Evolutionary conservation across 2,797 vertebrate genomes (phyloP).

Genomic region (Xiphorhynchus erythropygius): DNA sequence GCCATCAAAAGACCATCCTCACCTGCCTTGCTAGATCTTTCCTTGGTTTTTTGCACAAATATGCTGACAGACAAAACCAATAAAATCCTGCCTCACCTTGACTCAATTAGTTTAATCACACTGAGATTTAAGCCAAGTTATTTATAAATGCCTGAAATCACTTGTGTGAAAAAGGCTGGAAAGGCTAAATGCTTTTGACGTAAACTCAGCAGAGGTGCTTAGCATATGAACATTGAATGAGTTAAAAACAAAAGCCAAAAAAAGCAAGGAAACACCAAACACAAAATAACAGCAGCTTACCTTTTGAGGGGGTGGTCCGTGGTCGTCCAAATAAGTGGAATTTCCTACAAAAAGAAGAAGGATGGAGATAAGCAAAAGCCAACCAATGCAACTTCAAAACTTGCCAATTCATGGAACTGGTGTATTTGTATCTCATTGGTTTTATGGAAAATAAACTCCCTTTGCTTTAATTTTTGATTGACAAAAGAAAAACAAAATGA

Average conservation of each 20-base stretch:
- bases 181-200: not conserved
- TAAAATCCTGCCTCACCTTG: not conserved
- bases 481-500: not conserved
- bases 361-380: slow-evolving; percentile 7
- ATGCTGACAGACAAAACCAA: not conserved
- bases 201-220: not conserved
- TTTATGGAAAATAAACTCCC: not conserved
- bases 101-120: not conserved
- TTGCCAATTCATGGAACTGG: not conserved
- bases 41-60: not conserved
- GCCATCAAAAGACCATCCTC: not conserved
- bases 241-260: not conserved
- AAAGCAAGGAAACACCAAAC: not conserved
- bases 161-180: accelerated
- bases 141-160: not conserved
- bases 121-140: not conserved
- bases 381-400: not conserved
- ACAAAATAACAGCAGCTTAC: slow-evolving; percentile 71
- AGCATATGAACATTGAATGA: not conserved
- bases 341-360: slow-evolving; percentile 82
- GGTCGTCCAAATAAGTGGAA: slow-evolving; percentile 93
- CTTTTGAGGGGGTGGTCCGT: slow-evolving; percentile 84
- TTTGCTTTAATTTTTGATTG: not conserved
- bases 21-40: not conserved
- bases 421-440: not conserved